Percentiles rank a stretch among this genome's conserved stretches.
Conservation (phyloP, 1,140 invertebrate species). For the Carcinoscorpius rotundicauda region DNA sequence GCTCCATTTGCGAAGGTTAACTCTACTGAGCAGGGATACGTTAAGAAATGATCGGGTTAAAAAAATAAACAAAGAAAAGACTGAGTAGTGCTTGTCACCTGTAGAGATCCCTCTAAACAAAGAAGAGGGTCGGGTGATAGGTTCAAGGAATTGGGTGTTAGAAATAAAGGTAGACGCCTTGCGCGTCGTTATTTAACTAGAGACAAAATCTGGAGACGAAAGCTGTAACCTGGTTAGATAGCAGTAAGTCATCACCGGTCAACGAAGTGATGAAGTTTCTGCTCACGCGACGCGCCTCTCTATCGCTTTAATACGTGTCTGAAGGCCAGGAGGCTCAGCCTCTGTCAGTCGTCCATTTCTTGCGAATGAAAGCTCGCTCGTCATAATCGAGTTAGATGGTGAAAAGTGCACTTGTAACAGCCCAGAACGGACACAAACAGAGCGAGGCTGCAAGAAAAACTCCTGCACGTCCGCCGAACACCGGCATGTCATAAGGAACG, state of each 20-base stretch:
- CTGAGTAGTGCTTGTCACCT: neutral
- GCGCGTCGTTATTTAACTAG: neutral
- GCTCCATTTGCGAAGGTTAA: conserved; percentile 14
- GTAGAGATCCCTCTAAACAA: neutral
- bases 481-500: too few relatives aligned
- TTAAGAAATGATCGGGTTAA: too few relatives aligned
- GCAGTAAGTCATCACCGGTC: neutral
- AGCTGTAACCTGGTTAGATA: neutral
- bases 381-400: conserved; percentile 8
- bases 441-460: too few relatives aligned
- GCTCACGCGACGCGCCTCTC: neutral
- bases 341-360: neutral
- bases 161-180: neutral
- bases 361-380: conserved; percentile 4
- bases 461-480: too few relatives aligned
- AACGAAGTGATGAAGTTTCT: neutral
- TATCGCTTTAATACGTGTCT: neutral
- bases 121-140: neutral
- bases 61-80: too few relatives aligned
- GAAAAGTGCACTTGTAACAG: conserved; percentile 5
- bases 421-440: neutral
- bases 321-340: neutral
- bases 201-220: neutral
- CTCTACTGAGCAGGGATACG: neutral
- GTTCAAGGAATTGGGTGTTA: neutral